A percentile compares a stretch with the other conserved stretches of the same genome.
Evolutionary conservation across 2,113 vertebrate species (phyloP).

Genomic region (Osmerus eperlanus): DNA sequence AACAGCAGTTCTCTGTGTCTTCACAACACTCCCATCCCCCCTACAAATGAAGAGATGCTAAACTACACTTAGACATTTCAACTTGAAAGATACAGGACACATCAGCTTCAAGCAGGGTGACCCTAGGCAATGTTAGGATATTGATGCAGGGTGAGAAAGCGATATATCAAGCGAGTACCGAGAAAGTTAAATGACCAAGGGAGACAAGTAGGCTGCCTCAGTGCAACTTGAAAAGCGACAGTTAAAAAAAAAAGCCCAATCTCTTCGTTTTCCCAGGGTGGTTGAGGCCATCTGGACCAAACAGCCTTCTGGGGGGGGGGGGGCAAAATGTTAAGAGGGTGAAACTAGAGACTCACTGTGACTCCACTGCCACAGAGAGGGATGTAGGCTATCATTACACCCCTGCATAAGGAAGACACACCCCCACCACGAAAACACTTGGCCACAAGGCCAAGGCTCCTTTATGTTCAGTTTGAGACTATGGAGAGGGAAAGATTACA

Average conservation of each 20-base stretch:
- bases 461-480: not conserved
- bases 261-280: constrained; percentile 44
- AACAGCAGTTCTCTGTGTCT: not conserved
- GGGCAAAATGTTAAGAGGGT: constrained; percentile 12
- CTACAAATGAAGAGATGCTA: not conserved
- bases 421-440: constrained; percentile 32
- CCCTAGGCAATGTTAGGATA: not conserved
- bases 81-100: not conserved
- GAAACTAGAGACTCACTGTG: constrained; percentile 57
- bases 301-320: constrained; percentile 31
- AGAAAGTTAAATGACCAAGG: not conserved
- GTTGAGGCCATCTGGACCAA: constrained; percentile 66
- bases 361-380: constrained; percentile 45
- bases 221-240: constrained; percentile 27
- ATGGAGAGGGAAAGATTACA: not conserved
- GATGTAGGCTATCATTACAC: constrained; percentile 61
- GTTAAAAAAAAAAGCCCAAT: constrained; percentile 48
- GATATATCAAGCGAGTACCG: not conserved
- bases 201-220: not conserved
- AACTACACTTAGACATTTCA: not conserved
- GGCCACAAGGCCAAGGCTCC: constrained; percentile 38
- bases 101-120: no score
- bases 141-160: not conserved
- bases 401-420: constrained; percentile 28
- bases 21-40: not conserved